A percentile compares a stretch with the other conserved stretches of the same genome.
Evolutionary conservation across 2,888 invertebrate species (phyloP).

Genomic region (Sceliomorpha sp.): DNA sequence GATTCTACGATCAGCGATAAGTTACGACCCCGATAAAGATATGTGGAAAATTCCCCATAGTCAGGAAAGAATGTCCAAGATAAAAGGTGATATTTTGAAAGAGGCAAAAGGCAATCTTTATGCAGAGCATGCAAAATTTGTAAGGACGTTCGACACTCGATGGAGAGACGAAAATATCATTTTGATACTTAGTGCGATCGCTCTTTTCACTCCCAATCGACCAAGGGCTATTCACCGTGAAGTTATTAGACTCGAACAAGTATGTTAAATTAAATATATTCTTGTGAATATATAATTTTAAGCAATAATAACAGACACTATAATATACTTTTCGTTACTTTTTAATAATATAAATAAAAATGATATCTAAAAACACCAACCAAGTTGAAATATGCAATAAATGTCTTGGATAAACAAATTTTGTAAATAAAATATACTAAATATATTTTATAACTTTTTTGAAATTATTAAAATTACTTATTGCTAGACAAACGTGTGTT

Average conservation of each 20-base stretch:
- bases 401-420: too few species aligned
- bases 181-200: constrained; percentile 93
- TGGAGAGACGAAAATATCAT: constrained; percentile 96
- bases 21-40: constrained; percentile 93
- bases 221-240: constrained; percentile 90
- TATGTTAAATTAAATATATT: constrained; percentile 69
- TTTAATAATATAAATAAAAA: too few species aligned
- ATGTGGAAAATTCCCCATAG: constrained; percentile 95
- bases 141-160: constrained; percentile 90
- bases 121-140: constrained; percentile 91
- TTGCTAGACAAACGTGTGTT: too few species aligned
- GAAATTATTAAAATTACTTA: too few species aligned
- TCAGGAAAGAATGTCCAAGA: constrained; percentile 87
- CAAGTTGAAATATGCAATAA: too few species aligned
- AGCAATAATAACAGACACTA: too few species aligned
- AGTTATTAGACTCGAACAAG: constrained; percentile 92
- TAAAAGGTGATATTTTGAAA: constrained; percentile 94
- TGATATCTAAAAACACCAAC: too few species aligned
- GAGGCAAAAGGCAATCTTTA: constrained; percentile 94
- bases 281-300: too few species aligned
- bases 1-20: constrained; percentile 95
- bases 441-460: too few species aligned
- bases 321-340: too few species aligned
- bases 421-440: too few species aligned
- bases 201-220: constrained; percentile 93